These are phyloP conservation scores for Pecten maximus DNA, from an alignment of 2,888 invertebrate genomes.

Conservation along the genomic window DNA sequence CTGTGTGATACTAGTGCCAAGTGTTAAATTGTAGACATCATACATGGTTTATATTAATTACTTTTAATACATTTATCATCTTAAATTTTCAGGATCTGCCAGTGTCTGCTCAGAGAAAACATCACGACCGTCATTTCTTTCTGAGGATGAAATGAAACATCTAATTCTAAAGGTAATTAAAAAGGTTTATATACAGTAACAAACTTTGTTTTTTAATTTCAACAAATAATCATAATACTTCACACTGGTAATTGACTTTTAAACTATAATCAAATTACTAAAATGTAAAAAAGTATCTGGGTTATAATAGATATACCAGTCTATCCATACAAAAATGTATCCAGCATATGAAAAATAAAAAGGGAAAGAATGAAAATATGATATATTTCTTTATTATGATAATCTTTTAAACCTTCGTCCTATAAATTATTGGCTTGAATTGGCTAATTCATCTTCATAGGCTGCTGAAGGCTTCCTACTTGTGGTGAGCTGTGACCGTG, in stretches of 20 bases:
- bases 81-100: slow-evolving; percentile 85
- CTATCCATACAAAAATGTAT: too few species aligned
- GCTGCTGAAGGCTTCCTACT: slow-evolving; percentile 95
- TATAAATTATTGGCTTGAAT: not conserved
- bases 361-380: too few species aligned
- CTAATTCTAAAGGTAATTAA: slow-evolving; percentile 88
- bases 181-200: not conserved
- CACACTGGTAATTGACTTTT: not conserved
- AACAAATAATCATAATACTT: not conserved
- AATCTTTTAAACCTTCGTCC: not conserved
- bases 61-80: not conserved
- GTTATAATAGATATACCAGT: too few species aligned
- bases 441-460: slow-evolving; percentile 82
- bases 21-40: not conserved
- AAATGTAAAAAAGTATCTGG: too few species aligned
- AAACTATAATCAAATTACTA: too few species aligned
- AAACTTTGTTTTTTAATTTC: not conserved
- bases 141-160: slow-evolving; percentile 93
- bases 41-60: not conserved
- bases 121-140: slow-evolving; percentile 89
- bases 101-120: slow-evolving; percentile 62
- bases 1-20: too few species aligned
- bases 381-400: too few species aligned
- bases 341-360: too few species aligned
- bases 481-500: slow-evolving; percentile 96